Base-by-base conservation (phyloP, 92 coral and sea anemone genomes). In the Muricea muricata region DNA sequence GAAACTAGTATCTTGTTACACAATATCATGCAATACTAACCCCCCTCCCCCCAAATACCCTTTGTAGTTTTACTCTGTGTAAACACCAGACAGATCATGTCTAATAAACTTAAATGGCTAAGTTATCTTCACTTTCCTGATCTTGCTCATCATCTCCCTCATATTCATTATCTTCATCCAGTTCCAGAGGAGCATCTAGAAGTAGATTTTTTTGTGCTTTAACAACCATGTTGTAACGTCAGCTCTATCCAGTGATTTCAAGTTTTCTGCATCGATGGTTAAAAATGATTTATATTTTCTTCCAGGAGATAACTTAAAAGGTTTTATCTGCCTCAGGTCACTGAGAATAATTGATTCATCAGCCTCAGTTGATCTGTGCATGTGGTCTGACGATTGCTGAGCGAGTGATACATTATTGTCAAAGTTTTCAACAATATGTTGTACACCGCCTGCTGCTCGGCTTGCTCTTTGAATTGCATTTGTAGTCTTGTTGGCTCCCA, bases 401-500 rank as follows among this genome's bases (percentile, higher is more conserved):
- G 41, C 1, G 0, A 80, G 37, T 33, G 39, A 47, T 0, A 50
- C 54, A 4, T 63, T 13, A 18, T 31, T 65, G 58, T 80, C 85
- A 66, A 82, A 82, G 32, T 47, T 69, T 4, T 80, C 41, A 25
- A 32, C 54, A 24, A 80, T 65, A 14, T 18, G 20, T 0, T 39
- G n/a, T 11, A 65, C 75, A 0, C 61, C 85, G 23, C 75, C 75
- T 1, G 85, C 33, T 79, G 75, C 75, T 65, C 15, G 35, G 23
- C 73, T 35, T 61, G 58, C 39, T 20, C 75, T 37, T 7, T 25
- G 20, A 32, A 61, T 61, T 17, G 84, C 74, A n/a, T 65, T 26
- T 5, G 46, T 31, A 11, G 84, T 79, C 24, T 79, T 79, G 37
- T 81, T 81, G 17, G 66, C 78, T 8, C 78, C 86, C 86, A 81